Evolutionary conservation across 2,888 invertebrate genomes (phyloP).

Genomic region (Cataglyphis albicans): DNA sequence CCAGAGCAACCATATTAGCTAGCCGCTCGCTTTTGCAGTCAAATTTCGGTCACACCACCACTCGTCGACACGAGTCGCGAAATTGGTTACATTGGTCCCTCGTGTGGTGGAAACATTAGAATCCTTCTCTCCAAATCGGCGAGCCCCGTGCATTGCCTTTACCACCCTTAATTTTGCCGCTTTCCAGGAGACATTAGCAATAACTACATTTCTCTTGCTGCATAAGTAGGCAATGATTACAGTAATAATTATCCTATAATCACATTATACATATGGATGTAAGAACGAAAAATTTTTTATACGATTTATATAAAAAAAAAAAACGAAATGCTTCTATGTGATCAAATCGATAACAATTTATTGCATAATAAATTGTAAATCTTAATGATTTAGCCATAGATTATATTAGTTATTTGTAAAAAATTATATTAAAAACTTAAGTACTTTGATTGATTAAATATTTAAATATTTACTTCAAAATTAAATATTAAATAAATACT

Average conservation of each 20-base stretch:
- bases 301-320: neutral
- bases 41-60: conserved; percentile 61
- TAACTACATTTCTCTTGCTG: neutral
- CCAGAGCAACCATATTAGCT: conserved; percentile 57
- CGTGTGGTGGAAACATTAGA: conserved; percentile 40
- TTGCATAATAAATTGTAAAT: neutral
- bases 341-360: neutral
- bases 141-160: conserved; percentile 13
- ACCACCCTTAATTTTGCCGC: conserved; percentile 25
- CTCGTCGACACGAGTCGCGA: conserved; percentile 40
- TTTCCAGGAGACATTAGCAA: conserved; percentile 9
- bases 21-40: conserved; percentile 57
- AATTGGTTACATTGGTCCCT: conserved; percentile 58
- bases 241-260: neutral
- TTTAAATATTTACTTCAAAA: too few species aligned
- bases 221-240: conserved; percentile 6
- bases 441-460: too few species aligned
- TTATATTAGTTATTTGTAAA: neutral
- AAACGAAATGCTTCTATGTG: neutral
- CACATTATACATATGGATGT: neutral
- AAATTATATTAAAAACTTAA: neutral
- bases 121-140: conserved; percentile 31
- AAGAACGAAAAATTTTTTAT: neutral
- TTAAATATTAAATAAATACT: too few species aligned
- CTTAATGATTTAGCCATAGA: neutral